phyloP scores from a whole-genome alignment of 2,888 invertebrate genomes.

The Oxystoma pomonae region DNA sequence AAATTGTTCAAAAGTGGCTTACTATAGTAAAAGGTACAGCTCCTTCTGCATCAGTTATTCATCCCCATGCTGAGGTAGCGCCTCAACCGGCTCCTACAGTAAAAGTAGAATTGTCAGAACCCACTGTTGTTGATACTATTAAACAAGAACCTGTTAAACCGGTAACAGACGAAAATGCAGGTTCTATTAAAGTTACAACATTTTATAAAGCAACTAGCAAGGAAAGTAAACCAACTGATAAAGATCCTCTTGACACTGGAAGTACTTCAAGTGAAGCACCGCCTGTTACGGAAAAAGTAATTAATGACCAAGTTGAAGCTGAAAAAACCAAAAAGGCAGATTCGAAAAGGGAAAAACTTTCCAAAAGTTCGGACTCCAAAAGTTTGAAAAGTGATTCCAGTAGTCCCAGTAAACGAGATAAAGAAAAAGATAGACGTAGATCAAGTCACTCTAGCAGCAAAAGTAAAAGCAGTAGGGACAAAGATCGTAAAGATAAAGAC shows the following conservation, averaged over 20 bases:
- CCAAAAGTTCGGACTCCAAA: slow-evolving; percentile 22
- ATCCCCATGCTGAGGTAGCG: background rate
- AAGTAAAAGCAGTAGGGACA: slow-evolving; percentile 41
- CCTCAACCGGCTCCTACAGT: background rate
- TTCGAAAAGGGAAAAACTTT: slow-evolving; percentile 17
- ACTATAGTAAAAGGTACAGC: slow-evolving; percentile 68
- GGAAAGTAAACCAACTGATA: slow-evolving; percentile 63
- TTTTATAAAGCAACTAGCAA: slow-evolving; percentile 64
- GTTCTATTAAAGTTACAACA: slow-evolving; percentile 32
- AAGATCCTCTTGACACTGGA: background rate
- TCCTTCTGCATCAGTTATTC: background rate
- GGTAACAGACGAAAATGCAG: slow-evolving; percentile 16
- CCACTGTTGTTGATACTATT: background rate
- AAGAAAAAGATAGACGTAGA: slow-evolving; percentile 29
- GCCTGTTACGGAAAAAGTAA: background rate
- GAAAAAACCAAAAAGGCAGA: slow-evolving; percentile 6
- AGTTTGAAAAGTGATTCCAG: too few species aligned
- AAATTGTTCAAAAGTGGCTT: slow-evolving; percentile 86
- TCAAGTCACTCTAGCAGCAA: slow-evolving; percentile 37
- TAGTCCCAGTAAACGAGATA: slow-evolving; percentile 27
- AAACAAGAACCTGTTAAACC: slow-evolving; percentile 10
- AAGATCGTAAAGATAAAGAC: slow-evolving; percentile 35
- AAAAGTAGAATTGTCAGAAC: background rate
- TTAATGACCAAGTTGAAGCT: slow-evolving; percentile 19
- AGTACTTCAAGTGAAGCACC: background rate